Conservation (phyloP, 2,113 vertebrate species). For the Python bivittatus region DNA sequence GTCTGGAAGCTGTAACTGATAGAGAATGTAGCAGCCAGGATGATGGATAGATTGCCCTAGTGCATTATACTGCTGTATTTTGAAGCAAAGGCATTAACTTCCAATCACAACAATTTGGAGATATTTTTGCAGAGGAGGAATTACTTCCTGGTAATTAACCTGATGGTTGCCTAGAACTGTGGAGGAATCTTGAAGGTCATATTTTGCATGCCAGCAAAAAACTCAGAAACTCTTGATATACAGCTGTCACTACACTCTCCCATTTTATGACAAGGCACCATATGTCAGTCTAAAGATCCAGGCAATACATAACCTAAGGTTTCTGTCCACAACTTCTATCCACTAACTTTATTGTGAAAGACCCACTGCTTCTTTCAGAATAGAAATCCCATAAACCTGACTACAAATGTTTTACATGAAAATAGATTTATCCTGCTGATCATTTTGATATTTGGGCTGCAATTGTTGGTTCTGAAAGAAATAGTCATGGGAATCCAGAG, state of each 20-base stretch:
- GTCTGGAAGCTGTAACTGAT: neutral
- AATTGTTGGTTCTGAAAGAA: neutral
- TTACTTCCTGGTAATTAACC: too few species aligned
- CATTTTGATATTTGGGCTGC: neutral
- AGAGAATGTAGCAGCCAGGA: neutral
- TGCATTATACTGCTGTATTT: neutral
- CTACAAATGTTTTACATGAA: neutral
- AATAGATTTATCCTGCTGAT: neutral
- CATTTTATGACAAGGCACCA: neutral
- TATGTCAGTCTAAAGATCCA: neutral
- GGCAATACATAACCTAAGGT: neutral
- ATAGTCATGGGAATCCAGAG: neutral
- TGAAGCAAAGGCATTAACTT: neutral
- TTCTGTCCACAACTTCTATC: neutral
- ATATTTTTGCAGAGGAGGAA: too few species aligned
- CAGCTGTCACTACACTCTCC: neutral
- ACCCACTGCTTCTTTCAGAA: neutral
- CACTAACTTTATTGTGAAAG: neutral
- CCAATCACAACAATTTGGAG: too few species aligned
- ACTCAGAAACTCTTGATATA: neutral
- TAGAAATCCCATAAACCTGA: neutral
- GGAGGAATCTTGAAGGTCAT: too few species aligned
- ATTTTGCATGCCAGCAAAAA: neutral
- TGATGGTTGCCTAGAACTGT: too few species aligned
- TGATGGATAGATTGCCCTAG: neutral